Evolutionary conservation across 2,113 vertebrate genomes (phyloP), one percentile per base, ranked within the genome.

Genomic region (Scatophagus argus): DNA sequence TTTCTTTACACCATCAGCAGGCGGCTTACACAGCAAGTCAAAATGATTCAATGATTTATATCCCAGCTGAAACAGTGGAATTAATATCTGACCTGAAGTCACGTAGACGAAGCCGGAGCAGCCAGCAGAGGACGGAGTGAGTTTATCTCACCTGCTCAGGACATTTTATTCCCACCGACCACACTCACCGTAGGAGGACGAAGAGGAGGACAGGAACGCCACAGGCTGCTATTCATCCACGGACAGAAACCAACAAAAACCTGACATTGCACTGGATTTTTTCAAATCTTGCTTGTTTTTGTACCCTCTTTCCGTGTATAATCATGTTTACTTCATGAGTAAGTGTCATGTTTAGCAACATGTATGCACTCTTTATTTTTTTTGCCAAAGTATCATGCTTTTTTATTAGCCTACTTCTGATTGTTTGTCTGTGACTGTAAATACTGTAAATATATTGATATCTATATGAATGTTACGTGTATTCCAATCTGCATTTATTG

Each of bases 191-290:
- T 19, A 71, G 25, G 68, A 91, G 51, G 78, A n/a, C n/a, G n/a
- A 84, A 11, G 64, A 59, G 8, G 61, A 86, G 70, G 56, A 71
- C 21, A 46, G 3, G 51, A 73, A 74, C 67, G 64, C 29, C 78
- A 88, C 86, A 84, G 88, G 91, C 93, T 93, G 94, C 94, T 95
- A 92, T 71, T 86, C 87, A 88, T 73, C 76, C 74, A 90, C 88
- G 71, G 86, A 91, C 85, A 87, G 56, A 87, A 73, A 83, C 54
- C 67, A 65, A 88, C 80, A 90, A 27, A 88, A 90, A 90, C 82
- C 77, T 86, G 90, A 94, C 88, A 61, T 93, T 95, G 94, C 94
- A 94, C 94, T 94, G 94, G 92, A 95, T 93, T 92, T 90, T 89
- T 83, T 87, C 14, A 8, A 73, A 83, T 81, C 74, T 84, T 79